Conservation (phyloP, 2,888 invertebrate species). For the Arrhopalites spinosus region DNA sequence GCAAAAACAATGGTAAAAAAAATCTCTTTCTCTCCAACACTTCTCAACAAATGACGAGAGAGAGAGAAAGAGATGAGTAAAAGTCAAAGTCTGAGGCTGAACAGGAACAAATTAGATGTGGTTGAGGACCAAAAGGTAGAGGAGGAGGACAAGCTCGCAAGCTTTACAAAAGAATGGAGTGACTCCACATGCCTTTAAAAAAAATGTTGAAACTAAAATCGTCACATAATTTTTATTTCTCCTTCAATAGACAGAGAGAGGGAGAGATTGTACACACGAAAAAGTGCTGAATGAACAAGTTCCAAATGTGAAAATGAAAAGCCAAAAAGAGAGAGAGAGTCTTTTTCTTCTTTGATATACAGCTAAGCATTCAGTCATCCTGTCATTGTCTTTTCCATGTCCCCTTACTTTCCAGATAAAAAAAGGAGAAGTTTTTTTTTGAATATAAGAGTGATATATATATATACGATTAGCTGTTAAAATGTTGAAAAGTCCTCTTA, state of each 20-base stretch:
- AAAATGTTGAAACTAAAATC: neutral
- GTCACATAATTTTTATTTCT: constrained; percentile 8
- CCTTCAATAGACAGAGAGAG: neutral
- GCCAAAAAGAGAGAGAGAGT: too few species aligned
- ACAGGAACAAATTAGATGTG: constrained; percentile 10
- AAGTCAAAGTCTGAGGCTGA: neutral
- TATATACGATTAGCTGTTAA: too few species aligned
- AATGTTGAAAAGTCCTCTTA: too few species aligned
- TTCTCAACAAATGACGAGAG: neutral
- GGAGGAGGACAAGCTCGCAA: neutral
- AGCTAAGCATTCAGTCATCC: neutral
- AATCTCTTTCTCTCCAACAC: neutral
- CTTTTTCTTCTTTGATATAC: neutral
- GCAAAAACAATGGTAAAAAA: neutral
- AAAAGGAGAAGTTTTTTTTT: too few species aligned
- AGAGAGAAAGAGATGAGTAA: neutral
- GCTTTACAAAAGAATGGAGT: neutral
- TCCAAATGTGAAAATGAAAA: neutral
- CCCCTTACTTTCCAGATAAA: neutral
- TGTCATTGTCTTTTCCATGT: neutral
- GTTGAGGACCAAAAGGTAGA: neutral
- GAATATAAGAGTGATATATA: too few species aligned
- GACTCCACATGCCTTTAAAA: too few species aligned
- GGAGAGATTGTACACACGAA: neutral
- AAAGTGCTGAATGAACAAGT: constrained; percentile 6